Percentiles rank a stretch among this genome's conserved stretches.
These are phyloP conservation scores for Criorhina ranunculi DNA, from an alignment of 2,888 invertebrate genomes.

Conservation along the genomic window DNA sequence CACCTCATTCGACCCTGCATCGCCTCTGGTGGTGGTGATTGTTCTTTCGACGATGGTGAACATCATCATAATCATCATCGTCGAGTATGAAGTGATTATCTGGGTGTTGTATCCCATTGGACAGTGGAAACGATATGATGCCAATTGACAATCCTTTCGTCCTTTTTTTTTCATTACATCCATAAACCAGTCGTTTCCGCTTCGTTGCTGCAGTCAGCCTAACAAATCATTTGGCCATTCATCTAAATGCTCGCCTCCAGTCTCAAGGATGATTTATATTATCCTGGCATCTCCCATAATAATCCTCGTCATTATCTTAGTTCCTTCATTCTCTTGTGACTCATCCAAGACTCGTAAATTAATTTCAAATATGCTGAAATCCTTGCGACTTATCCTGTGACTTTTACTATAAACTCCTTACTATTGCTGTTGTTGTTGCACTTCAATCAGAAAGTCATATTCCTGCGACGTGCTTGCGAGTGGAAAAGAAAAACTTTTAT, in stretches of 20 bases:
- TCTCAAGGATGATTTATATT: constrained; percentile 58
- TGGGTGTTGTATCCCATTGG: constrained; percentile 40
- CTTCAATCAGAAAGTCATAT: constrained; percentile 61
- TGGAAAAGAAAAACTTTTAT: constrained; percentile 12
- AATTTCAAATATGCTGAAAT: constrained; percentile 67
- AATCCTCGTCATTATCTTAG: constrained; percentile 66
- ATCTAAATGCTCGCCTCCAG: constrained; percentile 27
- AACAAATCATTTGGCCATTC: constrained; percentile 52
- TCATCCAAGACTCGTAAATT: constrained; percentile 54
- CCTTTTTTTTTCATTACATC: constrained; percentile 42
- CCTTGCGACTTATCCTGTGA: constrained; percentile 38
- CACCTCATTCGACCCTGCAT: neutral
- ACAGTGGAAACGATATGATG: neutral
- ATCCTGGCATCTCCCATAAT: constrained; percentile 63
- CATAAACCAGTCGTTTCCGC: constrained; percentile 9
- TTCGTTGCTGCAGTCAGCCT: neutral
- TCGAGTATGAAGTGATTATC: constrained; percentile 36
- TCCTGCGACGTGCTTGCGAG: constrained; percentile 46
- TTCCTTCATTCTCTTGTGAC: constrained; percentile 5
- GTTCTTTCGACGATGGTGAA: constrained; percentile 14
- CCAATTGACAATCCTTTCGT: too few species aligned
- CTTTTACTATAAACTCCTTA: too few species aligned
- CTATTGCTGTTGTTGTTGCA: constrained; percentile 54
- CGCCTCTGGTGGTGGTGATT: constrained; percentile 17
- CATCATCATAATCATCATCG: constrained; percentile 21